Conservation (phyloP, 2,797 vertebrate species). For the Glyptemys insculpta region DNA sequence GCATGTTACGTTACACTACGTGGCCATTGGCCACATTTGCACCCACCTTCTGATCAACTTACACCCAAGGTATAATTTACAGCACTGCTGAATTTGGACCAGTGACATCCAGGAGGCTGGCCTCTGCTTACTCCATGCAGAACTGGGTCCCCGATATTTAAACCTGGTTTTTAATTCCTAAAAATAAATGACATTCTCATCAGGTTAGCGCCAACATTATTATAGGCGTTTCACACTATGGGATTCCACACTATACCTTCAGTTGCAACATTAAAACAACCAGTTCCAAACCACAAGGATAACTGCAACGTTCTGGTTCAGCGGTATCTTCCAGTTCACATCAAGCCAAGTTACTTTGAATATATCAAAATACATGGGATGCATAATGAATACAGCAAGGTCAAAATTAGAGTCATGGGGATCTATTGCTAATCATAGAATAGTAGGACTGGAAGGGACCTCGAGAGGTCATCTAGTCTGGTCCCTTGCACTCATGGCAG, state of each 20-base stretch:
- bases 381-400: conserved; percentile 9
- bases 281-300: conserved; percentile 20
- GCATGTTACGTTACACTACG: no score
- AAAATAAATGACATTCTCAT: conserved; percentile 23
- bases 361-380: conserved; percentile 41
- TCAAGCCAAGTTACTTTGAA: conserved; percentile 42
- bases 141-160: neutral
- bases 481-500: no score
- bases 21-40: no score
- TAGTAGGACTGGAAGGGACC: no score
- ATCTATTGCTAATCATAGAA: neutral
- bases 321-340: neutral
- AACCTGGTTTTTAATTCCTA: neutral
- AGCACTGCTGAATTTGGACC: neutral
- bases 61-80: no score
- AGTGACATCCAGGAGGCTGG: neutral
- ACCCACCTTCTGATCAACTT: no score
- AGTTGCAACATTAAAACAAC: neutral
- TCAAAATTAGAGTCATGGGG: neutral
- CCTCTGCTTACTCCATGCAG: neutral
- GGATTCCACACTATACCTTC: conserved; percentile 17
- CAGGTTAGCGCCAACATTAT: neutral
- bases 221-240: conserved; percentile 1
- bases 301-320: conserved; percentile 51
- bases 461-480: no score